Evolutionary conservation across 2,888 invertebrate species (phyloP).

Genomic region (Rapana venosa): DNA sequence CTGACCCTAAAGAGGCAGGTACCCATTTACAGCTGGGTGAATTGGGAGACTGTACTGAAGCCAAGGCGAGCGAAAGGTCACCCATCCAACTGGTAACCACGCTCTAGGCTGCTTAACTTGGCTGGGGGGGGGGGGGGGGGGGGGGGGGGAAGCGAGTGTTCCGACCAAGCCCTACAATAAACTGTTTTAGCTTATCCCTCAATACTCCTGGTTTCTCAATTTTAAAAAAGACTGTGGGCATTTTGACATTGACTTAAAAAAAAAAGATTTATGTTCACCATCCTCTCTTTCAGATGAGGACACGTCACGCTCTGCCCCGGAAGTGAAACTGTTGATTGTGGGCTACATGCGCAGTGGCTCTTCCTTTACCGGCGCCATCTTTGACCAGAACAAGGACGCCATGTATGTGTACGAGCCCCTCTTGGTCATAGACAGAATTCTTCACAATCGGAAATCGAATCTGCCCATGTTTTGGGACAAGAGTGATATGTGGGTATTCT

Average conservation of each 20-base stretch:
- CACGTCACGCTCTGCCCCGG: background rate
- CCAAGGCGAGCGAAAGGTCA: too few species aligned
- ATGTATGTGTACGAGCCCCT: constrained; percentile 8
- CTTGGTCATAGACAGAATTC: background rate
- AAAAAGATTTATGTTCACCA: background rate
- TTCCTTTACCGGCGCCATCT: background rate
- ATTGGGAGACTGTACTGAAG: too few species aligned
- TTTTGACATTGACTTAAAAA: background rate
- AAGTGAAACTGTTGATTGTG: constrained; percentile 5
- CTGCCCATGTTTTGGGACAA: background rate
- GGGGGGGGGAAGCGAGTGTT: too few species aligned
- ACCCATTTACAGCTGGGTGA: too few species aligned
- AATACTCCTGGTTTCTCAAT: background rate
- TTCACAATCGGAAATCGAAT: background rate
- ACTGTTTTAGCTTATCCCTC: background rate
- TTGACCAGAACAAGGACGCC: background rate
- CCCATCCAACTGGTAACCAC: too few species aligned
- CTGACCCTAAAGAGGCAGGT: too few species aligned
- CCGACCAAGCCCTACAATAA: background rate
- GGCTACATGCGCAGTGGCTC: constrained; percentile 26
- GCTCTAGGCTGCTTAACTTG: too few species aligned
- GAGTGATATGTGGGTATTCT: background rate
- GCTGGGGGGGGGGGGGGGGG: too few species aligned
- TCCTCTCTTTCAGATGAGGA: background rate
- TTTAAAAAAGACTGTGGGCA: too few species aligned